phyloP scores from a whole-genome alignment of 2,797 vertebrate genomes.

The Passerculus sandwichensis region DNA sequence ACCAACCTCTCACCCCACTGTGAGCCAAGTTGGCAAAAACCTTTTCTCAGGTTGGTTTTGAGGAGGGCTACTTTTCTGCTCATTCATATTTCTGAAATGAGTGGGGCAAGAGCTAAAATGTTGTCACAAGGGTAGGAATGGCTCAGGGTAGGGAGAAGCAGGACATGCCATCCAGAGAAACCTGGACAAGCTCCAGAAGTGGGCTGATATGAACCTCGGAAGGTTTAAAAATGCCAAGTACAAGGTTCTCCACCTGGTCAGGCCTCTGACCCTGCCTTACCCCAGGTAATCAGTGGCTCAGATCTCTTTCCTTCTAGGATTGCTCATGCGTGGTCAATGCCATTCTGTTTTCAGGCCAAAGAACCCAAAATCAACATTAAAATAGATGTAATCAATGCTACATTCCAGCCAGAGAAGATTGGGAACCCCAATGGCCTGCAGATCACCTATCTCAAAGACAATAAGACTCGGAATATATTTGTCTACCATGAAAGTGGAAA shows the following conservation, averaged over 20 bases:
- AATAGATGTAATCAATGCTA: slow-evolving; percentile 89
- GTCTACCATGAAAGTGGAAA: slow-evolving; percentile 87
- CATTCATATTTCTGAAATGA: neutral
- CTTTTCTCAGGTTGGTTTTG: neutral
- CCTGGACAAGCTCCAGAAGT: neutral
- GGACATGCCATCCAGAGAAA: neutral
- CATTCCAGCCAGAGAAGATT: slow-evolving; percentile 89
- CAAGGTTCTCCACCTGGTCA: neutral
- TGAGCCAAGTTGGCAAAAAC: neutral
- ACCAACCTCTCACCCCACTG: neutral
- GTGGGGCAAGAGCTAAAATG: neutral
- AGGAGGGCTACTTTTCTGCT: neutral
- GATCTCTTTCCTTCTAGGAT: neutral
- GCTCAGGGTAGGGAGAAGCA: neutral
- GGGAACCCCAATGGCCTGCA: slow-evolving; percentile 87
- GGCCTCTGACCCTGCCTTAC: neutral
- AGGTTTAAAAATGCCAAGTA: neutral
- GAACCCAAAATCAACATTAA: slow-evolving; percentile 89
- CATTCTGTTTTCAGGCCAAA: slow-evolving; percentile 80
- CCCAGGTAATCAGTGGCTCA: neutral
- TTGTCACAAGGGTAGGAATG: neutral
- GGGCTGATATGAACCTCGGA: neutral
- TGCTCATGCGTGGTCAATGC: neutral
- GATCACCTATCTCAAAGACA: slow-evolving; percentile 91
- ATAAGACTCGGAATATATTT: slow-evolving; percentile 92